Conservation (phyloP, 2,888 invertebrate genomes). For the Hemaris fuciformis region DNA sequence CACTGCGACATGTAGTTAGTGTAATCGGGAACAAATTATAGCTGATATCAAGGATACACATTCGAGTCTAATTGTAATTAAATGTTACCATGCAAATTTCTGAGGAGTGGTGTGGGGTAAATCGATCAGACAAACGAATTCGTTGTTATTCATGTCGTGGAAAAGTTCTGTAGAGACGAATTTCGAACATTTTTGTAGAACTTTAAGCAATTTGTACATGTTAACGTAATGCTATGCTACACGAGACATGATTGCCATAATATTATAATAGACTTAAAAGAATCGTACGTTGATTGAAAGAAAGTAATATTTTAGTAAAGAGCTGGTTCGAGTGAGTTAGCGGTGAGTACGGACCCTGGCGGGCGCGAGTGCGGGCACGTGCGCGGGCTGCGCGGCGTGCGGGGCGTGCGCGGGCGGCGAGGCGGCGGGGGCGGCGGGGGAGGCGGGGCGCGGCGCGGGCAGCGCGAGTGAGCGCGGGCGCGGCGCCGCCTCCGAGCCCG, state of each 20-base stretch:
- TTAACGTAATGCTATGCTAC: no score
- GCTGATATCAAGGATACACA: not conserved
- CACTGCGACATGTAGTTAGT: constrained; percentile 16
- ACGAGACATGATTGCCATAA: no score
- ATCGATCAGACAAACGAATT: no score
- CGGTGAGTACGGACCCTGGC: not conserved
- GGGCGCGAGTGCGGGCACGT: constrained; percentile 16
- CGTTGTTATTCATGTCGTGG: no score
- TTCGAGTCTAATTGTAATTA: no score
- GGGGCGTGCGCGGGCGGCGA: constrained; percentile 18
- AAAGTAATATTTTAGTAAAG: not conserved
- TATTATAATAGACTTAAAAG: no score
- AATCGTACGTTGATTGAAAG: no score
- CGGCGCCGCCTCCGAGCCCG: constrained; percentile 66
- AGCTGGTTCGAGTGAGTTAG: not conserved
- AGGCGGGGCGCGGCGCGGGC: constrained; percentile 28
- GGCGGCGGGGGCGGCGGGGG: constrained; percentile 16
- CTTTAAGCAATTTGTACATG: no score
- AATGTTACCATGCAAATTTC: no score
- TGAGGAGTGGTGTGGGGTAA: no score
- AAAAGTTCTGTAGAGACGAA: no score
- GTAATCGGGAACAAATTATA: not conserved
- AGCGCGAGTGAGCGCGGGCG: constrained; percentile 68
- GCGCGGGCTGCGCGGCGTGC: constrained; percentile 15
- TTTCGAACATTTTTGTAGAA: no score